These are phyloP conservation scores for Lagorchestes hirsutus DNA, from an alignment of 2,797 vertebrate genomes.

Conservation along the genomic window DNA sequence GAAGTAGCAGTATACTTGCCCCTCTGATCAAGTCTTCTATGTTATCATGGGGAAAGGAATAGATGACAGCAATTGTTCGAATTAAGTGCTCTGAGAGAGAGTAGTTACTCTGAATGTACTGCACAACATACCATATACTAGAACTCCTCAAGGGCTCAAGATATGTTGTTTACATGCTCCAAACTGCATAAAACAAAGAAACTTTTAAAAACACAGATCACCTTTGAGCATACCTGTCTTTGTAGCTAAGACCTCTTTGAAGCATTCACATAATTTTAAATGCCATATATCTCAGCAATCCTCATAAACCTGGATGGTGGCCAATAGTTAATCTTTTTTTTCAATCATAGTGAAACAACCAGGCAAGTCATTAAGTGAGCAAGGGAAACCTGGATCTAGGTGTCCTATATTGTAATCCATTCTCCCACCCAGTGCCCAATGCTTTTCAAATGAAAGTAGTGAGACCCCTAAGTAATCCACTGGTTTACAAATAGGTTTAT, in stretches of 20 bases:
- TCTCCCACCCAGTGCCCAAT: not conserved
- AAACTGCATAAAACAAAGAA: slow-evolving; percentile 73
- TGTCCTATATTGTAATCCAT: not conserved
- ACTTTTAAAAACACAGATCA: slow-evolving; percentile 26
- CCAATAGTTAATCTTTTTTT: not conserved
- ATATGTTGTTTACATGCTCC: slow-evolving; percentile 80
- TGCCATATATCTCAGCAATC: slow-evolving; percentile 5
- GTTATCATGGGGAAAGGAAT: slow-evolving; percentile 96
- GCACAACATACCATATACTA: slow-evolving; percentile 99
- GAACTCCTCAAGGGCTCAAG: slow-evolving; percentile 87
- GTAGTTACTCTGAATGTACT: slow-evolving; percentile 98
- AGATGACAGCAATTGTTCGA: slow-evolving; percentile 96
- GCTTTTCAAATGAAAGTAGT: slow-evolving; percentile 6
- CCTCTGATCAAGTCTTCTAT: slow-evolving; percentile 97
- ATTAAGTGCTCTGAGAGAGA: slow-evolving; percentile 97
- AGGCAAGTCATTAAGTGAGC: not conserved
- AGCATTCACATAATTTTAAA: slow-evolving; percentile 12
- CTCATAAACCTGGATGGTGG: not conserved
- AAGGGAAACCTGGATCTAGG: not conserved
- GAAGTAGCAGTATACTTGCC: slow-evolving; percentile 84
- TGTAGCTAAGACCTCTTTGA: slow-evolving; percentile 5
- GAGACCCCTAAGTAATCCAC: not conserved
- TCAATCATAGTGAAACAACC: slow-evolving; percentile 11
- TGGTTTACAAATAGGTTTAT: slow-evolving; percentile 16
- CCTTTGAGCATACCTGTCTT: slow-evolving; percentile 8